Percentiles rank a stretch among this genome's conserved stretches.
Conservation (phyloP, 2,113 vertebrate species). For the Tetraodon nigroviridis region DNA sequence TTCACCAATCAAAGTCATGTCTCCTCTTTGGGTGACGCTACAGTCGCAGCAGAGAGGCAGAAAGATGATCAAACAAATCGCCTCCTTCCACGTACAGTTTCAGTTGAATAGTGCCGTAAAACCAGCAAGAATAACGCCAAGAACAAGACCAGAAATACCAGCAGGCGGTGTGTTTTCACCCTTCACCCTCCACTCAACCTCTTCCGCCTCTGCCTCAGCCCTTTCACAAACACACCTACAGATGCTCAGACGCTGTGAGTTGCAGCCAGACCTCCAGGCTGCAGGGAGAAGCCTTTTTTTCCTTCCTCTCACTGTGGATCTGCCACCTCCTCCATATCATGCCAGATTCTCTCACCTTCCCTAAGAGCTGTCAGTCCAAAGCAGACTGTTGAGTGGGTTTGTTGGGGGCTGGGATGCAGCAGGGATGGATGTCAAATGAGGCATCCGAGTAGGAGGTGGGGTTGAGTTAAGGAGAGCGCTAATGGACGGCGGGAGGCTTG, state of each 20-base stretch:
- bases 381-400: constrained; percentile 29
- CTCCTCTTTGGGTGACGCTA: too few relatives aligned
- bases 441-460: constrained; percentile 20
- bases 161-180: not conserved
- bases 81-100: too few relatives aligned
- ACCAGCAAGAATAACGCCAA: too few relatives aligned
- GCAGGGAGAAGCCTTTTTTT: constrained; percentile 43
- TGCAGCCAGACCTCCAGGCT: constrained; percentile 56
- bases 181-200: not conserved
- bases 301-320: constrained; percentile 36
- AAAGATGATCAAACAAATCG: too few relatives aligned
- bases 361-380: constrained; percentile 58
- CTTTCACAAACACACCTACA: constrained; percentile 14
- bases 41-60: too few relatives aligned
- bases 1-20: not conserved
- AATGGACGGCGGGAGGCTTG: constrained; percentile 48
- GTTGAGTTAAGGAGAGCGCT: constrained; percentile 31
- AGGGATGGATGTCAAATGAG: constrained; percentile 38
- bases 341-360: constrained; percentile 32
- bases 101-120: too few relatives aligned
- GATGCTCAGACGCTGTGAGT: constrained; percentile 50
- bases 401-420: constrained; percentile 3
- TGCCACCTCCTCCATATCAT: constrained; percentile 42
- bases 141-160: not conserved
- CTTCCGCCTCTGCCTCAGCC: too few relatives aligned